Evolutionary conservation across 1,140 invertebrate species (phyloP).

Genomic region (Tetramorium parvispinum): DNA sequence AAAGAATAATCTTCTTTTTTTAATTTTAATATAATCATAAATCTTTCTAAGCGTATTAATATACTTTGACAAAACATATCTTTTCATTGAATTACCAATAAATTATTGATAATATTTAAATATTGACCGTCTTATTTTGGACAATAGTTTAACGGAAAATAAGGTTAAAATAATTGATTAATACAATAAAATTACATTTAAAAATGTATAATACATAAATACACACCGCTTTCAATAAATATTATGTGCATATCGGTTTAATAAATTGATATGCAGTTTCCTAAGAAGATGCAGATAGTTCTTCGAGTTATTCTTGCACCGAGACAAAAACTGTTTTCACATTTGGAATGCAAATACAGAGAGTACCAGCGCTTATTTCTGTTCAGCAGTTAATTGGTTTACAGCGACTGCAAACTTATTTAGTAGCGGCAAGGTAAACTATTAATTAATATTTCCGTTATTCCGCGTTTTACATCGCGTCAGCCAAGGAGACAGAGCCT

Average conservation of each 20-base stretch:
- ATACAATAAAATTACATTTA: neutral
- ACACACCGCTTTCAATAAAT: neutral
- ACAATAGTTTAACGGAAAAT: neutral
- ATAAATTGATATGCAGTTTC: neutral
- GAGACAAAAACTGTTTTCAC: conserved; percentile 42
- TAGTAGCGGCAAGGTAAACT: conserved; percentile 35
- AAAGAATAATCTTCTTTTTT: neutral
- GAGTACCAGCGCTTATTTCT: conserved; percentile 21
- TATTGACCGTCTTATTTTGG: neutral
- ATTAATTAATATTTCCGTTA: conserved; percentile 50
- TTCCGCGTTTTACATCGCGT: conserved; percentile 5
- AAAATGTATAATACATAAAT: neutral
- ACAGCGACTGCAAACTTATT: conserved; percentile 44
- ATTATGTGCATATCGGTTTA: neutral
- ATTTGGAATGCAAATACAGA: conserved; percentile 46
- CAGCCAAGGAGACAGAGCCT: neutral
- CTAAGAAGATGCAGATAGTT: neutral
- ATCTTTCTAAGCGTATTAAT: neutral
- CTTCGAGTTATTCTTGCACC: conserved; percentile 22
- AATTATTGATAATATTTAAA: neutral
- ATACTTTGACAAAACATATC: neutral
- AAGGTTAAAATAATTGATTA: neutral
- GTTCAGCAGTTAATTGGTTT: conserved; percentile 39
- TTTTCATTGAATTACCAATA: neutral
- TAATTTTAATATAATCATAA: conserved; percentile 33